A percentile compares a stretch with the other conserved stretches of the same genome.
Evolutionary conservation across 2,888 invertebrate genomes (phyloP).

Genomic region (Alentia gelatinosa): DNA sequence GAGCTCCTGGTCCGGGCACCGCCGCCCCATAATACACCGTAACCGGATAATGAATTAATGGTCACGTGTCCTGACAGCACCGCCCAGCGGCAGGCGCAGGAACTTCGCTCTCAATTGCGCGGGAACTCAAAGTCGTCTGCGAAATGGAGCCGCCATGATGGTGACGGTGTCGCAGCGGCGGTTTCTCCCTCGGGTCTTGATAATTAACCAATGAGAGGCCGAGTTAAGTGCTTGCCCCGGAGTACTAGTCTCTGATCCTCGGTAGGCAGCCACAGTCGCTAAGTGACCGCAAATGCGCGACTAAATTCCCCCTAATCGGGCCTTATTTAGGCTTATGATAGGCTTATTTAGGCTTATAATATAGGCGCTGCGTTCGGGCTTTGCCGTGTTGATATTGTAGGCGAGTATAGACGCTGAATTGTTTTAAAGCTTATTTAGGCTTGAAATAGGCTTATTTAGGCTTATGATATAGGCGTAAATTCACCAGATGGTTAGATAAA

Average conservation of each 20-base stretch:
- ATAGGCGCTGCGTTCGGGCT: too few species aligned
- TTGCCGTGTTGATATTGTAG: too few species aligned
- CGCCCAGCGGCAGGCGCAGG: neutral
- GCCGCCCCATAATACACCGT: conserved; percentile 37
- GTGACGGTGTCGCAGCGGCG: neutral
- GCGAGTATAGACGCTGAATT: too few species aligned
- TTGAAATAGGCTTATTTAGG: too few species aligned
- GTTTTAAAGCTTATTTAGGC: too few species aligned
- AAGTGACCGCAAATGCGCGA: conserved; percentile 34
- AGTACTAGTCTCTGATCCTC: neutral
- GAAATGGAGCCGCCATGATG: neutral
- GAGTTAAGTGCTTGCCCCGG: conserved; percentile 10
- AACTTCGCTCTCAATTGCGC: conserved; percentile 1
- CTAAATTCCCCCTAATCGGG: neutral
- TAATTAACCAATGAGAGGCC: conserved; percentile 41
- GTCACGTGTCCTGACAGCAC: conserved; percentile 34
- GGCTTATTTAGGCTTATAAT: too few species aligned
- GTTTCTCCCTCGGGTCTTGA: neutral
- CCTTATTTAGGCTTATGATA: neutral
- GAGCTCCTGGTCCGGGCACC: neutral
- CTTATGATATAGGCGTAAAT: too few species aligned
- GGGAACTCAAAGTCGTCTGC: neutral
- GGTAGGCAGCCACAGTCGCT: neutral
- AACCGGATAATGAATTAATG: conserved; percentile 51
- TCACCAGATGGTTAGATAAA: too few species aligned